These are phyloP conservation scores for Lasioglossum marginatum DNA, from an alignment of 2,888 invertebrate genomes.

Conservation along the genomic window DNA sequence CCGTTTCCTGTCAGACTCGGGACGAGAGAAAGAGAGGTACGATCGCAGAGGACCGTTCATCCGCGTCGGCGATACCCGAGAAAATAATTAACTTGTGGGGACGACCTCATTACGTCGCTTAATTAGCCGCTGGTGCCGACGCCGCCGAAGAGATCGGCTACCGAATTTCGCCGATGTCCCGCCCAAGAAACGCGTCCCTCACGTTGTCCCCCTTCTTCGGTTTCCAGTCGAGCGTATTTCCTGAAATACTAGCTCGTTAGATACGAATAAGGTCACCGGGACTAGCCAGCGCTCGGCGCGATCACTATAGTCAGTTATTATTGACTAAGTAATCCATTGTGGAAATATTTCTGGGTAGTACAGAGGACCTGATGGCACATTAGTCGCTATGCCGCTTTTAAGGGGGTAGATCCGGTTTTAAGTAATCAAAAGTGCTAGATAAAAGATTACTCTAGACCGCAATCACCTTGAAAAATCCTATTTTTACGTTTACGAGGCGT, in stretches of 20 bases:
- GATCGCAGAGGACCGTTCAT: constrained; percentile 46
- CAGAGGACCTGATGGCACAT: background rate
- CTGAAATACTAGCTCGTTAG: constrained; percentile 20
- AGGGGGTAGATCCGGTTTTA: too few relatives aligned
- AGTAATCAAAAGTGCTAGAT: too few relatives aligned
- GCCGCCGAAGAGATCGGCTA: constrained; percentile 32
- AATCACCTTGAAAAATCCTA: too few relatives aligned
- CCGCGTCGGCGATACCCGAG: constrained; percentile 44
- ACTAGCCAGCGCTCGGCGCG: background rate
- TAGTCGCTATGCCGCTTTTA: too few relatives aligned
- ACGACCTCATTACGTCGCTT: constrained; percentile 78
- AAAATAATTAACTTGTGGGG: constrained; percentile 76
- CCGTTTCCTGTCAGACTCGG: constrained; percentile 56
- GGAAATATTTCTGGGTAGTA: background rate
- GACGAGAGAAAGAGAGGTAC: background rate
- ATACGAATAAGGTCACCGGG: background rate
- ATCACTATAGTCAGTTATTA: background rate
- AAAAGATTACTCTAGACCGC: too few relatives aligned
- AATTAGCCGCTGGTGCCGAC: constrained; percentile 73
- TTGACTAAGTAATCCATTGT: background rate
- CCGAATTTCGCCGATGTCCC: constrained; percentile 31
- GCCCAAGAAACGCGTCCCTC: constrained; percentile 22
- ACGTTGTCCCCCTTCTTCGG: constrained; percentile 16
- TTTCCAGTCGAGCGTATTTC: constrained; percentile 24
- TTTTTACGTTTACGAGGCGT: too few relatives aligned